Conservation (phyloP, 2,797 vertebrate genomes). For the Sebastes steindachneri region DNA sequence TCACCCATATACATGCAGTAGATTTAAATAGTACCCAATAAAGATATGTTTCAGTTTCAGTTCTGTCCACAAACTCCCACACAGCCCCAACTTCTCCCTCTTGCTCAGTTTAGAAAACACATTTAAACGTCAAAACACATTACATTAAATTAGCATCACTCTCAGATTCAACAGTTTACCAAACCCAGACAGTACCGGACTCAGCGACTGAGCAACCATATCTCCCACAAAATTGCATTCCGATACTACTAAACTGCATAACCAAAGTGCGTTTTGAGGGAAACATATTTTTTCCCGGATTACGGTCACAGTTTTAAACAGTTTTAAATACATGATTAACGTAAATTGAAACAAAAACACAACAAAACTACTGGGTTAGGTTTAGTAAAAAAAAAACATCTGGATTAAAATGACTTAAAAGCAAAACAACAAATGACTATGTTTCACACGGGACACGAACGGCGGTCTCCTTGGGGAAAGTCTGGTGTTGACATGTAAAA, state of each 20-base stretch:
- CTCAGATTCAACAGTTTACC: neutral
- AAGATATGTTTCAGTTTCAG: neutral
- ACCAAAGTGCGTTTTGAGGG: neutral
- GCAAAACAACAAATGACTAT: neutral
- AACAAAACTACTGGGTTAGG: neutral
- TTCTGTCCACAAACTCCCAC: neutral
- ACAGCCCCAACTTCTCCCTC: neutral
- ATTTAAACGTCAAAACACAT: neutral
- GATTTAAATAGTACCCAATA: neutral
- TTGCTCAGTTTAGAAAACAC: neutral
- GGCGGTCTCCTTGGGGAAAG: too few relatives aligned
- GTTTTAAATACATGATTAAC: neutral
- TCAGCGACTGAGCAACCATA: neutral
- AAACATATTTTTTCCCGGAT: accelerated
- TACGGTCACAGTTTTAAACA: neutral
- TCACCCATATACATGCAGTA: too few relatives aligned
- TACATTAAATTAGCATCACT: neutral
- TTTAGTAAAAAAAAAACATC: neutral
- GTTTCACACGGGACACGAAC: too few relatives aligned
- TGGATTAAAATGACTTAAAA: neutral
- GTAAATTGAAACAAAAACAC: neutral
- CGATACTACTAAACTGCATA: neutral
- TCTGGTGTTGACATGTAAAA: too few relatives aligned
- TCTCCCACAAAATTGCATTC: neutral
- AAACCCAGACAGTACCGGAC: neutral